Evolutionary conservation across 92 coral and sea anemone species (phyloP).

Genomic region (Porites lobata): DNA sequence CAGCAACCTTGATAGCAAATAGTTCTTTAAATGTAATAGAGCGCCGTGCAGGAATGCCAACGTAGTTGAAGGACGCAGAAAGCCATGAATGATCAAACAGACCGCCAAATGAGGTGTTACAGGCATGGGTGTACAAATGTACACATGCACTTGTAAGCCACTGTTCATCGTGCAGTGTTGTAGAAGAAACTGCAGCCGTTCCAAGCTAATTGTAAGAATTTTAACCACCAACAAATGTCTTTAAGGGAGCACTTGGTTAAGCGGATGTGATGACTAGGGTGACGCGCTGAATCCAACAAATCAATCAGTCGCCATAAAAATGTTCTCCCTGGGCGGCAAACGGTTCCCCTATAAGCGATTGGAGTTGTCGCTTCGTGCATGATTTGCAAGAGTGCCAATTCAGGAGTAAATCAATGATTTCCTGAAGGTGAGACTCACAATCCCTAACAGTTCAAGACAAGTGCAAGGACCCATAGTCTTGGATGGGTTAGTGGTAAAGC

Average conservation of each 20-base stretch:
- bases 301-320: conserved; percentile 42
- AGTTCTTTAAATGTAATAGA: conserved; percentile 63
- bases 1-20: conserved; percentile 47
- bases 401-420: conserved; percentile 19
- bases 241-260: conserved; percentile 18
- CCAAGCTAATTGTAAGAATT: conserved; percentile 33
- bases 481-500: too few species aligned
- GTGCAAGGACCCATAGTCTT: too few species aligned
- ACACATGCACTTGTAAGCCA: conserved; percentile 31
- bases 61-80: background rate
- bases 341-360: conserved; percentile 20
- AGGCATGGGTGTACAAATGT: conserved; percentile 47
- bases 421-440: conserved; percentile 35
- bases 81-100: conserved; percentile 26
- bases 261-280: conserved; percentile 28
- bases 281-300: conserved; percentile 1
- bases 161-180: conserved; percentile 10
- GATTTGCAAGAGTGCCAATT: background rate
- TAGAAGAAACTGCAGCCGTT: conserved; percentile 47
- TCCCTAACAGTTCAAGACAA: conserved; percentile 5
- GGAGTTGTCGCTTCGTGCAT: conserved; percentile 32
- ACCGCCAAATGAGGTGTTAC: conserved; percentile 39
- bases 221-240: conserved; percentile 44
- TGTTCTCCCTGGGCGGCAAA: conserved; percentile 52
- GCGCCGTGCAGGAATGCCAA: background rate